A percentile compares a stretch with the other conserved stretches of the same genome.
Conservation (phyloP, 2,797 vertebrate genomes). For the Bradypodion ventrale region DNA sequence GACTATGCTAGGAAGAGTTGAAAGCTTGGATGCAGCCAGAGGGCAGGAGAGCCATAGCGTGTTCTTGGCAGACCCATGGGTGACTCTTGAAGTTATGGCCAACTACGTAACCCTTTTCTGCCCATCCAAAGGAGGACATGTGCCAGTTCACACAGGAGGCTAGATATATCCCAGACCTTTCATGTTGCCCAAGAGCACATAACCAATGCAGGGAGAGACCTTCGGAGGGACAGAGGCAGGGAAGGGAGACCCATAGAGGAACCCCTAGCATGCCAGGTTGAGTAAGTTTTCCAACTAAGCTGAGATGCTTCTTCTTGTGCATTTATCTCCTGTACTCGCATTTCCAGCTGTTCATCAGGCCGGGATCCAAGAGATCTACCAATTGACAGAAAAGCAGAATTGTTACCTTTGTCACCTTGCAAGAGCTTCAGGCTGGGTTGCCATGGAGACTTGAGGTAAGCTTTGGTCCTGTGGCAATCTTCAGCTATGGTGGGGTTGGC, state of each 20-base stretch:
- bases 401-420: not conserved
- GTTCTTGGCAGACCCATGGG: not conserved
- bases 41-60: too few species aligned
- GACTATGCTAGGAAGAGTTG: too few species aligned
- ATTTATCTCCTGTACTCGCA: not conserved
- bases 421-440: not conserved
- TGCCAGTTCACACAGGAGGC: not conserved
- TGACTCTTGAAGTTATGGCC: not conserved
- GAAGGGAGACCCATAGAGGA: too few species aligned
- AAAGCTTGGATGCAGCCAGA: too few species aligned
- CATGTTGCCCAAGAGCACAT: too few species aligned
- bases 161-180: not conserved
- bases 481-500: not conserved
- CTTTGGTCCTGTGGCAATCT: not conserved
- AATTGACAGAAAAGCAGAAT: not conserved
- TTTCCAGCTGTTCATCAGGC: not conserved
- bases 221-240: not conserved
- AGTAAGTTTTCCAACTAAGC: not conserved
- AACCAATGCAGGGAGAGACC: not conserved
- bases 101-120: too few species aligned
- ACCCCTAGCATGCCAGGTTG: not conserved
- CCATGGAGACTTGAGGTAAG: conserved; percentile 1
- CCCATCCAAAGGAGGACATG: not conserved
- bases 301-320: too few species aligned
- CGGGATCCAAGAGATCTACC: not conserved